These are phyloP conservation scores for Drosophila recens DNA, from an alignment of 2,888 invertebrate species.

Conservation along the genomic window DNA sequence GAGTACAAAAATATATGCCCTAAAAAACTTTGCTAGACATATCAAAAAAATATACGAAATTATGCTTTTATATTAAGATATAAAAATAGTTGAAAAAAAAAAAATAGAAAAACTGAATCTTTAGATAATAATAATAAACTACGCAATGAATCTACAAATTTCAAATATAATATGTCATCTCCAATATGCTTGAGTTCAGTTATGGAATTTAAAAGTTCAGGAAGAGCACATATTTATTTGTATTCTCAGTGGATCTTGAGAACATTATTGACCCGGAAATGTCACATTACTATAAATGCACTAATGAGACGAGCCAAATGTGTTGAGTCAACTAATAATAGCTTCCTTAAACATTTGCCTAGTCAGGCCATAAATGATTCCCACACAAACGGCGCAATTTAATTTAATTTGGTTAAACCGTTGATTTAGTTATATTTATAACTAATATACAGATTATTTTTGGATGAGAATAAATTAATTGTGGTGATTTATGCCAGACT, in stretches of 20 bases:
- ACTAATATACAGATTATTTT: constrained; percentile 3
- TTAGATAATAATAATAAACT: too few species aligned
- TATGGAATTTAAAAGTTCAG: too few species aligned
- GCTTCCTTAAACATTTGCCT: constrained; percentile 18
- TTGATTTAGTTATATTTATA: constrained; percentile 2
- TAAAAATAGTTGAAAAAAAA: too few species aligned
- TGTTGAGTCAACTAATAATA: background rate
- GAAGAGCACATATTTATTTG: too few species aligned
- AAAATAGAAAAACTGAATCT: too few species aligned
- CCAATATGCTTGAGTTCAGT: too few species aligned
- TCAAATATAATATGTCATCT: too few species aligned
- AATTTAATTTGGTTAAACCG: constrained; percentile 21
- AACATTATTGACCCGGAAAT: constrained; percentile 11
- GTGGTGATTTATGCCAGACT: constrained; percentile 18
- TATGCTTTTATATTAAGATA: too few species aligned
- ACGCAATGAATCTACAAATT: too few species aligned
- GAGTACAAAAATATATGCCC: too few species aligned
- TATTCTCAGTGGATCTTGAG: background rate
- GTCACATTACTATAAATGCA: constrained; percentile 11
- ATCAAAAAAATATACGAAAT: too few species aligned
- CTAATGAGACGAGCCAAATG: background rate
- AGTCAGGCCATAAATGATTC: constrained; percentile 19
- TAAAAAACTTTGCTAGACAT: too few species aligned
- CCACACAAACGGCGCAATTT: constrained; percentile 19
- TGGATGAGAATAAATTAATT: constrained; percentile 42